Conservation (phyloP, 2,888 invertebrate genomes). For the Pasiphila rectangulata region DNA sequence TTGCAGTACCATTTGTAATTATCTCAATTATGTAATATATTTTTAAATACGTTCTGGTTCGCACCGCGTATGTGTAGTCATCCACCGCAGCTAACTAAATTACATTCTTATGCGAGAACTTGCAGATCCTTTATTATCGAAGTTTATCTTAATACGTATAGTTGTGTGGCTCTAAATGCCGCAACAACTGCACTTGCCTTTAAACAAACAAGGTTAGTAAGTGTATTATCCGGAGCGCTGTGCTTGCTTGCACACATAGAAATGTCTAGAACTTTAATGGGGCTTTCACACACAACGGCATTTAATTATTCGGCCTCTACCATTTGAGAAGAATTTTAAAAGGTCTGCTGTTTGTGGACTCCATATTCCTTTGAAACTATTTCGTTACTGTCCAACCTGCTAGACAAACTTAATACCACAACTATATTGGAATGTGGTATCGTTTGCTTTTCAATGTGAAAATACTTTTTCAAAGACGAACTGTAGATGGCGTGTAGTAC, state of each 20-base stretch:
- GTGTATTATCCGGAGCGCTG: conserved; percentile 58
- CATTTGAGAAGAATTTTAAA: too few relatives aligned
- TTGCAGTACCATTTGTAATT: too few relatives aligned
- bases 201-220: conserved; percentile 59
- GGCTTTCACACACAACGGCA: conserved; percentile 33
- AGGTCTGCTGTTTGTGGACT: too few relatives aligned
- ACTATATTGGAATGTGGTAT: too few relatives aligned
- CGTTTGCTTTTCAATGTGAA: too few relatives aligned
- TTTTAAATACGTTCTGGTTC: not conserved
- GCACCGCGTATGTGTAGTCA: too few relatives aligned
- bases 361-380: not conserved
- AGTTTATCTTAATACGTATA: conserved; percentile 59
- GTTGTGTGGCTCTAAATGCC: conserved; percentile 56
- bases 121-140: conserved; percentile 35
- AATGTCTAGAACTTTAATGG: conserved; percentile 59
- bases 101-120: conserved; percentile 9
- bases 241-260: conserved; percentile 51
- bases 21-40: too few relatives aligned
- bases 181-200: conserved; percentile 65
- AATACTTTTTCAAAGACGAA: too few relatives aligned
- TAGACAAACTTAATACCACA: too few relatives aligned
- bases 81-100: not conserved
- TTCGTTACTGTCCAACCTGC: too few relatives aligned
- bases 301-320: not conserved
- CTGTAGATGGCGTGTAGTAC: too few relatives aligned